phyloP scores from a whole-genome alignment of 2,888 invertebrate species.

The Branchipolynoe longqiensis region DNA sequence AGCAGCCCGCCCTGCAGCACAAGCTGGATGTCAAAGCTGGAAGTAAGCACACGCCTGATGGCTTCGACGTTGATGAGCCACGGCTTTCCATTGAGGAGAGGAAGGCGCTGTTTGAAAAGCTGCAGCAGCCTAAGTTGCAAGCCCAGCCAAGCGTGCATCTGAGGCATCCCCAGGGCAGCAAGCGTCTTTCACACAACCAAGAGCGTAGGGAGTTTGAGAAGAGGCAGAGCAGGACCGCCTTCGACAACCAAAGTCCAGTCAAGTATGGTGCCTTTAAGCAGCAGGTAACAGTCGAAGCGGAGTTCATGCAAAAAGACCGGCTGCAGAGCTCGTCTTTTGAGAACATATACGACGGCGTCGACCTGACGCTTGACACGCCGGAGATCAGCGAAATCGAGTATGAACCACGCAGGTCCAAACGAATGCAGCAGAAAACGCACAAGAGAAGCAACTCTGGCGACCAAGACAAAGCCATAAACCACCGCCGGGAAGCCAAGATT shows the following conservation, averaged over 20 bases:
- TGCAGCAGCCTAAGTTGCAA: not conserved
- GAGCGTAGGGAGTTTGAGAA: slow-evolving; percentile 35
- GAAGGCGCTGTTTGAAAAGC: slow-evolving; percentile 29
- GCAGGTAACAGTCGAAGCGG: slow-evolving; percentile 3
- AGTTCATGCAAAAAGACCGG: slow-evolving; percentile 37
- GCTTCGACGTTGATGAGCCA: slow-evolving; percentile 1
- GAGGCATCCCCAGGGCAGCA: not conserved
- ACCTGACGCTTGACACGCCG: slow-evolving; percentile 44
- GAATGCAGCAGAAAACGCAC: not conserved
- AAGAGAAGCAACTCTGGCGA: not conserved
- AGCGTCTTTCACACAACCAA: not conserved
- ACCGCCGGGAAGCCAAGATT: slow-evolving; percentile 21
- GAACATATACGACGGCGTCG: slow-evolving; percentile 65
- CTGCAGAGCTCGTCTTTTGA: slow-evolving; percentile 65
- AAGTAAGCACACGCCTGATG: slow-evolving; percentile 2
- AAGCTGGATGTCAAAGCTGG: too few species aligned
- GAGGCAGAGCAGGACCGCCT: not conserved
- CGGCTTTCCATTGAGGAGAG: slow-evolving; percentile 9
- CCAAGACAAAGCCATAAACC: not conserved
- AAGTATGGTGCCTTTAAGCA: not conserved
- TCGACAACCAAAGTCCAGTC: not conserved
- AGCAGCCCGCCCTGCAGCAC: too few species aligned
- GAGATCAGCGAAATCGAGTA: slow-evolving; percentile 55
- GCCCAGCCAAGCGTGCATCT: not conserved
- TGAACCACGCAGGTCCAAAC: slow-evolving; percentile 38